Evolutionary conservation across 64 coral and sea anemone species (phyloP).

Genomic region (Orbicella faveolata): DNA sequence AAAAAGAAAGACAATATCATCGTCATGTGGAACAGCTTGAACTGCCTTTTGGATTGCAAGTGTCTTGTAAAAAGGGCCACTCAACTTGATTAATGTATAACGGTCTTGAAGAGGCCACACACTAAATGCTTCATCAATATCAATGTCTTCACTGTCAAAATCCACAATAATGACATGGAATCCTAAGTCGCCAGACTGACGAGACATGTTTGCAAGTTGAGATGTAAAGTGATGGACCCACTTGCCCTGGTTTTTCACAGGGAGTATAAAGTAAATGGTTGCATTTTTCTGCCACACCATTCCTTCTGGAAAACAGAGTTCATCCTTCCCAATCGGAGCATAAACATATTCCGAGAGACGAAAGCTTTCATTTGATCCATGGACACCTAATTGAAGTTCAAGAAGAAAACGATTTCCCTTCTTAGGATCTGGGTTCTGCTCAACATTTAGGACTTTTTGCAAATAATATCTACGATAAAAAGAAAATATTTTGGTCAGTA

Average conservation of each 20-base stretch:
- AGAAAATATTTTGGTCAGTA: neutral
- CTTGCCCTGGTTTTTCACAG: constrained; percentile 51
- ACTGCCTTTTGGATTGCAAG: constrained; percentile 26
- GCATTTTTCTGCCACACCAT: constrained; percentile 26
- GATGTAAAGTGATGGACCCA: constrained; percentile 46
- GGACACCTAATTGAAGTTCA: constrained; percentile 25
- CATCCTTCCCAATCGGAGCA: neutral
- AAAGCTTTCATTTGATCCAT: constrained; percentile 18
- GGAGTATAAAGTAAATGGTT: constrained; percentile 43
- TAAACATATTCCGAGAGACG: constrained; percentile 54
- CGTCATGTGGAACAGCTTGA: constrained; percentile 20
- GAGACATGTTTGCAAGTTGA: constrained; percentile 13
- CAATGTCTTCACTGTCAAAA: constrained; percentile 41
- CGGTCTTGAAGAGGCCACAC: neutral
- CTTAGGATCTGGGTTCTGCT: constrained; percentile 25
- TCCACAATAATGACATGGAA: constrained; percentile 33
- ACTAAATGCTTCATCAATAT: constrained; percentile 14
- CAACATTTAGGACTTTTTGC: constrained; percentile 41
- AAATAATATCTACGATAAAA: constrained; percentile 12
- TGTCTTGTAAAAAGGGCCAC: constrained; percentile 30
- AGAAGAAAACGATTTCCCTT: constrained; percentile 45
- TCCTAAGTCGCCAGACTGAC: neutral
- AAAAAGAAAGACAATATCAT: constrained; percentile 44
- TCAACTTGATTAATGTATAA: constrained; percentile 26
- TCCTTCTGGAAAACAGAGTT: constrained; percentile 47